phyloP scores from a whole-genome alignment of 2,113 vertebrate species.

The Oreochromis aureus region DNA sequence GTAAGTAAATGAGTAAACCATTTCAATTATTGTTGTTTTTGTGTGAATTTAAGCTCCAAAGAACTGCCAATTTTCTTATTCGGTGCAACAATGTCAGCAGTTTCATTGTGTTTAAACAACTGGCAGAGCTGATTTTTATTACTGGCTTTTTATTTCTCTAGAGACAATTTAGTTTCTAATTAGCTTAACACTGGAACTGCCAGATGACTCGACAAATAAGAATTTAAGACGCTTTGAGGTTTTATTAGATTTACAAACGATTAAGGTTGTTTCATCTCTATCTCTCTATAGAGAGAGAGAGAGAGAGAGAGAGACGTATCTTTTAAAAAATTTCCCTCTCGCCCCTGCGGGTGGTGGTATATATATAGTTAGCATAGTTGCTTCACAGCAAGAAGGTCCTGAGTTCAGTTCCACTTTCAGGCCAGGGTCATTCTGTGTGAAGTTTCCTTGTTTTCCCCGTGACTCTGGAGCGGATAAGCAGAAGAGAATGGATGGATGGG shows the following conservation, averaged over 20 bases:
- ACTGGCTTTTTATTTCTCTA: not conserved
- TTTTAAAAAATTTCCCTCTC: too few relatives aligned
- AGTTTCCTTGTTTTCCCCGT: not conserved
- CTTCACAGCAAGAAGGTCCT: too few relatives aligned
- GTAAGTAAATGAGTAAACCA: not conserved
- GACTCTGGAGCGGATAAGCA: not conserved
- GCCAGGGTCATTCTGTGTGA: too few relatives aligned
- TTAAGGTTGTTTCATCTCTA: not conserved
- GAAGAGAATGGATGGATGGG: not conserved
- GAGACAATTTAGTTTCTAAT: not conserved
- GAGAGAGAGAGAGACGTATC: too few relatives aligned
- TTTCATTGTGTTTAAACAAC: not conserved
- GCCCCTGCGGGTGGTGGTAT: too few relatives aligned
- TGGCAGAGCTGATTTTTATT: not conserved
- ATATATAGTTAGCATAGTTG: too few relatives aligned
- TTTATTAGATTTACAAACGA: not conserved
- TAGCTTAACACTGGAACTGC: not conserved
- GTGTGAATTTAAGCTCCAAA: not conserved
- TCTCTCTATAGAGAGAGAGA: too few relatives aligned
- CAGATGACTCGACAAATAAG: not conserved
- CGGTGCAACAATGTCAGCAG: not conserved
- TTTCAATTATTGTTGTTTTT: not conserved
- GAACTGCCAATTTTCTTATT: not conserved
- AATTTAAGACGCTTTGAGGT: not conserved
- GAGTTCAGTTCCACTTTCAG: too few relatives aligned